Conservation (phyloP, 2,888 invertebrate species). For the Ectemnius cavifrons region DNA sequence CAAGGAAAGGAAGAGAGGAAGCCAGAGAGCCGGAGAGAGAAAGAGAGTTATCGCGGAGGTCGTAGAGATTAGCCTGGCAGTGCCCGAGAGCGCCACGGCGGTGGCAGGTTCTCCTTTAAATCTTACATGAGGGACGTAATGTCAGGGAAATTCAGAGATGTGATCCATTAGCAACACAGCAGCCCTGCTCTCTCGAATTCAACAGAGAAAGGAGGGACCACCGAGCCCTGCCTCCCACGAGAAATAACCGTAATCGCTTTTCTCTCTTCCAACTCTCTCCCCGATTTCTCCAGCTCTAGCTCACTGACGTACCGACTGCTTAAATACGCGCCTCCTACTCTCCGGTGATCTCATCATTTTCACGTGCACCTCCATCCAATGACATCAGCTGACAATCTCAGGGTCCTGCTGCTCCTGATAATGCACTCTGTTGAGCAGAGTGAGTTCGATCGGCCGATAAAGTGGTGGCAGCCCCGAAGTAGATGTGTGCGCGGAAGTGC, state of each 20-base stretch:
- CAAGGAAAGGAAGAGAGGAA: neutral
- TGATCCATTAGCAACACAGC: constrained; percentile 70
- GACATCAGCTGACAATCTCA: constrained; percentile 23
- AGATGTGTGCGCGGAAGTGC: neutral
- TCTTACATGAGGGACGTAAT: constrained; percentile 70
- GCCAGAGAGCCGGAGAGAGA: constrained; percentile 21
- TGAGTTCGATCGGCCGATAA: constrained; percentile 10
- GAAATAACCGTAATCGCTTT: constrained; percentile 73
- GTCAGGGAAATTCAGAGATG: constrained; percentile 71
- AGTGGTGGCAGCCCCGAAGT: constrained; percentile 2
- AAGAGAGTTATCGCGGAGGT: constrained; percentile 45
- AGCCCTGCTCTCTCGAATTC: constrained; percentile 43
- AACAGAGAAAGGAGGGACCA: constrained; percentile 29
- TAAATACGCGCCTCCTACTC: neutral
- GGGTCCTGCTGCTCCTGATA: constrained; percentile 20
- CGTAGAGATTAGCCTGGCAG: constrained; percentile 57
- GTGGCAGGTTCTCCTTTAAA: constrained; percentile 61
- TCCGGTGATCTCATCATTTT: neutral
- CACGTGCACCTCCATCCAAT: neutral
- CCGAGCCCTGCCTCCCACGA: constrained; percentile 63
- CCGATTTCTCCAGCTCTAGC: constrained; percentile 6
- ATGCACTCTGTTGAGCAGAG: neutral
- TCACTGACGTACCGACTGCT: neutral
- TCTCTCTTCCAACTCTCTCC: constrained; percentile 43
- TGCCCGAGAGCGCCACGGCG: constrained; percentile 33